phyloP scores from a whole-genome alignment of 2,797 vertebrate genomes.

The Glossophaga mutica region DNA sequence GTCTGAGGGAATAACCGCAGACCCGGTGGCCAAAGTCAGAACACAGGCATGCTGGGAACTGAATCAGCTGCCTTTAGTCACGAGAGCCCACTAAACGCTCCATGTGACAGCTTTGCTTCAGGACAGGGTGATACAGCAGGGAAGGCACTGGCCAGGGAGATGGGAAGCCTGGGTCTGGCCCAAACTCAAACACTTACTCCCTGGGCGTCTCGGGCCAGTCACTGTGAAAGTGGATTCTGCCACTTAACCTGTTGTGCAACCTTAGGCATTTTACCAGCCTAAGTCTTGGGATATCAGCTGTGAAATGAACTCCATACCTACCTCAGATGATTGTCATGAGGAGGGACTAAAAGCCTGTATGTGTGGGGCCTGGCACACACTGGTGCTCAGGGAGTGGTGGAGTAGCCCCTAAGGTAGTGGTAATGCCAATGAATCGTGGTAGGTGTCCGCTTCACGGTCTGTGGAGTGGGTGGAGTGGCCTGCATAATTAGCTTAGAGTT shows the following conservation, averaged over 20 bases:
- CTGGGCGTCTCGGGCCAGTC: not conserved
- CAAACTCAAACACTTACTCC: not conserved
- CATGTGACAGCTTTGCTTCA: not conserved
- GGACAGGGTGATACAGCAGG: not conserved
- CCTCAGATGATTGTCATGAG: not conserved
- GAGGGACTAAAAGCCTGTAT: not conserved
- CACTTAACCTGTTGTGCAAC: not conserved
- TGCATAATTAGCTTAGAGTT: not conserved
- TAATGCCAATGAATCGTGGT: too few species aligned
- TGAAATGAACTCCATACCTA: not conserved
- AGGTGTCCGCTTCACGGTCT: not conserved
- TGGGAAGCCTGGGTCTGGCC: not conserved
- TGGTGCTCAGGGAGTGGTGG: not conserved
- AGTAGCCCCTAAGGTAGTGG: not conserved
- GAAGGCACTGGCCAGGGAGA: not conserved
- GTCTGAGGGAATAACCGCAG: not conserved
- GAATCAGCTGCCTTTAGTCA: slow-evolving; percentile 36
- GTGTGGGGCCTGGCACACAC: not conserved
- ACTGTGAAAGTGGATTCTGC: not conserved
- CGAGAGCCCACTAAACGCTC: not conserved
- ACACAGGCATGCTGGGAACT: not conserved
- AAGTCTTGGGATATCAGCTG: not conserved
- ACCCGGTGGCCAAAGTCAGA: not conserved
- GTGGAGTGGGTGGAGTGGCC: too few species aligned
- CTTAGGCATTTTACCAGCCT: not conserved